These are phyloP conservation scores for Entomobrya multifasciata DNA, from an alignment of 2,888 invertebrate species.

Conservation along the genomic window DNA sequence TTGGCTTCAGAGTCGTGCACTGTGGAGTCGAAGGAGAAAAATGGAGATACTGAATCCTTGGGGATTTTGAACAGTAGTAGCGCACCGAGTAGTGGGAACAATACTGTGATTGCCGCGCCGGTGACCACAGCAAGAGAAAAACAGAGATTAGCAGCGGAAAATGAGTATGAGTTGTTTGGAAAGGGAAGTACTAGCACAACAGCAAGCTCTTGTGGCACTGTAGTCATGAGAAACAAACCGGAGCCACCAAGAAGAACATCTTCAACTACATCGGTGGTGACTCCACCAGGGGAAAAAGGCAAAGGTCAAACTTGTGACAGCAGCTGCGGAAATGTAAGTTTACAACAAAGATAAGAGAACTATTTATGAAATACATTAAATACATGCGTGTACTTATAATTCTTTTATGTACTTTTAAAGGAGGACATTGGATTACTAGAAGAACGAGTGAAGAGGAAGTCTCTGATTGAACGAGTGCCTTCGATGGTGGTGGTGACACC, in stretches of 20 bases:
- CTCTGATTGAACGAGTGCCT: conserved; percentile 78
- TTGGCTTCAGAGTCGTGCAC: conserved; percentile 25
- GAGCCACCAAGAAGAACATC: conserved; percentile 77
- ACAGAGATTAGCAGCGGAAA: conserved; percentile 85
- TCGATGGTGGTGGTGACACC: conserved; percentile 79
- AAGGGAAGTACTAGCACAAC: conserved; percentile 95
- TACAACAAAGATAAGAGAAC: neutral
- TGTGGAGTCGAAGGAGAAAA: neutral
- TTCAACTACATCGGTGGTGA: conserved; percentile 29
- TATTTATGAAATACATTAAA: too few relatives aligned
- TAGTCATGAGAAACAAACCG: conserved; percentile 81
- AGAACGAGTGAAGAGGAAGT: conserved; percentile 78
- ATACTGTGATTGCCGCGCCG: neutral
- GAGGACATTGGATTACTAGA: conserved; percentile 78
- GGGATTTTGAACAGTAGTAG: conserved; percentile 80
- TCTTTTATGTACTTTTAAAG: conserved; percentile 55
- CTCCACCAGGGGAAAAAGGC: neutral
- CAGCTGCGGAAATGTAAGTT: conserved; percentile 50
- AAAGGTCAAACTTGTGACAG: conserved; percentile 39
- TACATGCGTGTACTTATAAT: neutral
- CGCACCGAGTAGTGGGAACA: conserved; percentile 39
- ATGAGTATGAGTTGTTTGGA: conserved; percentile 95
- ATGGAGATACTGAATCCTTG: conserved; percentile 83
- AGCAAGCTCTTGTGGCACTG: conserved; percentile 94
- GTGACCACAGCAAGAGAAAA: neutral